These are phyloP conservation scores for Thomomys bottae DNA, from an alignment of 2,113 vertebrate genomes.

Conservation along the genomic window DNA sequence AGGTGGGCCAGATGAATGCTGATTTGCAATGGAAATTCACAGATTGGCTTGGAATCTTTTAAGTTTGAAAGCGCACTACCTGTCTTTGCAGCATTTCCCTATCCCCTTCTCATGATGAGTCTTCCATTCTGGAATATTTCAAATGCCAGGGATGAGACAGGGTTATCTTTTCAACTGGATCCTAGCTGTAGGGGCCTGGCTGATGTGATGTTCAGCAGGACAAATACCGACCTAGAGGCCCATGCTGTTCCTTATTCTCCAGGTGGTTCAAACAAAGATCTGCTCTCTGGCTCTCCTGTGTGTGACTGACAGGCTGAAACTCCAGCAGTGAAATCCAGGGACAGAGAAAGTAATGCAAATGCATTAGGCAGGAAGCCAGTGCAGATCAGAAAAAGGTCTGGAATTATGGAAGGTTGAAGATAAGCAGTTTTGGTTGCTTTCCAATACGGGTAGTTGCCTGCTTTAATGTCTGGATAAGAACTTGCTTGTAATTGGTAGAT, in stretches of 20 bases:
- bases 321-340: neutral
- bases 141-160: conserved; percentile 12
- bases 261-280: conserved; percentile 37
- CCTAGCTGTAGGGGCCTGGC: neutral
- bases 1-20: neutral
- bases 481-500: conserved; percentile 70
- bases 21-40: conserved; percentile 56
- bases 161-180: conserved; percentile 7
- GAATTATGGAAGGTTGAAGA: conserved; percentile 50
- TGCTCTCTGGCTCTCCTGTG: neutral
- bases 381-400: conserved; percentile 17
- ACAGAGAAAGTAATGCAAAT: neutral
- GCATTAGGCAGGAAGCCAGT: conserved; percentile 57
- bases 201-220: conserved; percentile 31
- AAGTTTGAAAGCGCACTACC: conserved; percentile 7
- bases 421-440: conserved; percentile 57
- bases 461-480: conserved; percentile 66
- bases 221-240: neutral
- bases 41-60: neutral
- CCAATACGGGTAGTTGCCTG: conserved; percentile 47
- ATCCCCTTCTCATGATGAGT: neutral
- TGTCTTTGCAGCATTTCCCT: neutral
- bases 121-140: conserved; percentile 63
- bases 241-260: conserved; percentile 33
- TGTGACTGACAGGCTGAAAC: conserved; percentile 4